Evolutionary conservation across 2,797 vertebrate species (phyloP), one percentile per base, ranked within the genome.

Genomic region (Holocentrus rufus): DNA sequence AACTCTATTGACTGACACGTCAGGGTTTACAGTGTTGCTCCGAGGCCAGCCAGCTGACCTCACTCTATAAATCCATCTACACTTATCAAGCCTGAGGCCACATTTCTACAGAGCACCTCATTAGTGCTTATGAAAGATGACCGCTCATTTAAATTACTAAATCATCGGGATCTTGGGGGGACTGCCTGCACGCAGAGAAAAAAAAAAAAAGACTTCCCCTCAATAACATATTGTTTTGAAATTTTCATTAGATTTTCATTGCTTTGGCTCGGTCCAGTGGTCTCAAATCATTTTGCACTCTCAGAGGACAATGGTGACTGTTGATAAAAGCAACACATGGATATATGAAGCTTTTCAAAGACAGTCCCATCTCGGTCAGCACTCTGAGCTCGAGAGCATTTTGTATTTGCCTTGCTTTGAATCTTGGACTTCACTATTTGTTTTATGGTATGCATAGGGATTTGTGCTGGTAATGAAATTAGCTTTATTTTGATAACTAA

Each of bases 1-100:
- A 9, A 31, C 67, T 36, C 5, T 1, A 55, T 65, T 30, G 46
- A 36, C 56, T 76, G 56, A 72, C 74, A 69, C 58, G 66, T 53
- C 31, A 65, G 20, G 55, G 4, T 42, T 74, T 58, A 52, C 58
- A 44, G 52, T 17, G 20, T 9, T 25, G 20, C 57, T 49, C 11
- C 36, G 25, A 69, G 59, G 17, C 14, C 47, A 49, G 47, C 17
- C 17, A n/a, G 2, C 8, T 7, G n/a, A 65, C 42, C 17, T 71
- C 60, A 60, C 50, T 63, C 30, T 27, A 42, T n/a, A 60, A 64
- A 58, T 59, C 27, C 20, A 50, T 65, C 18, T 18, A 23, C 27
- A 50, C 63, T 27, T 27, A 6, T 54, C 52, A 15, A 54, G 22
- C 11, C 56, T 50, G 56, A 69, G 22, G 52, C 31, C 56, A 23